Conservation (phyloP, 2,797 vertebrate species). For the Brachymystax lenok region DNA sequence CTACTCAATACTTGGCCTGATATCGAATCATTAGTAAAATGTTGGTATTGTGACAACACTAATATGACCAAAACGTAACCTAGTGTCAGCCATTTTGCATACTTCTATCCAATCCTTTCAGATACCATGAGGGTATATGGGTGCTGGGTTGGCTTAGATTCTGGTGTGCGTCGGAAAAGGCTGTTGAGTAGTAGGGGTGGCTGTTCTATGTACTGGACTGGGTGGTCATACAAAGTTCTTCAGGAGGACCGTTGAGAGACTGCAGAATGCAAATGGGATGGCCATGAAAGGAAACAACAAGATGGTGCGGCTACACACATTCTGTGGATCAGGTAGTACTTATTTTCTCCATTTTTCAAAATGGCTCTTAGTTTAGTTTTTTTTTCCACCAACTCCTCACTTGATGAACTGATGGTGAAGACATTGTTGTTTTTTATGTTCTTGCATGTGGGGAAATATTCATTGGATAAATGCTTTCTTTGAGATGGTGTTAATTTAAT, state of each 20-base stretch:
- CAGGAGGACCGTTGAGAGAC: neutral
- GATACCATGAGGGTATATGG: no score
- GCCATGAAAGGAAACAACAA: neutral
- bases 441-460: neutral
- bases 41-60: no score
- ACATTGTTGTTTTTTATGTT: neutral
- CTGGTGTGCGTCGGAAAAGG: neutral
- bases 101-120: no score
- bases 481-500: conserved; percentile 12
- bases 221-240: neutral
- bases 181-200: neutral
- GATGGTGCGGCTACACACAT: neutral
- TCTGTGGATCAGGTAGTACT: neutral
- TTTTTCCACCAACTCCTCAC: neutral
- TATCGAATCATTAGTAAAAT: no score
- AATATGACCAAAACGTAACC: neutral
- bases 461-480: neutral
- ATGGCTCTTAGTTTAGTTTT: neutral
- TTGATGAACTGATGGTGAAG: neutral
- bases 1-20: no score
- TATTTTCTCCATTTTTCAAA: neutral
- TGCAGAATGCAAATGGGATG: neutral
- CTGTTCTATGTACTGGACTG: neutral
- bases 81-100: neutral
- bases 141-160: neutral